Base-by-base conservation (phyloP, 1,140 invertebrate genomes). In the Nautilus pompilius region DNA sequence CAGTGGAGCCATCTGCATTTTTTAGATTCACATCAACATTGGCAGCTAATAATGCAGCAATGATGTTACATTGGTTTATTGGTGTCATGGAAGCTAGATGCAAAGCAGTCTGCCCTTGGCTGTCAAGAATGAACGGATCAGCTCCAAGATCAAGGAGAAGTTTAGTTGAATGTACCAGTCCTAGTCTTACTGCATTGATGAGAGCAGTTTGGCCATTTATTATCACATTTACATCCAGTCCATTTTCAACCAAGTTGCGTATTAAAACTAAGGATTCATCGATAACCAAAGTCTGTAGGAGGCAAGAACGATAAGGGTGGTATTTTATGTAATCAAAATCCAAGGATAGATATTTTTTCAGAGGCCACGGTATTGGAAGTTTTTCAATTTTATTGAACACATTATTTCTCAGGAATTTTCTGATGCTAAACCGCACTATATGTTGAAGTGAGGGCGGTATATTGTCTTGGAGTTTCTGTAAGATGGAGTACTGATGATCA, bases 301-400 rank as follows among this genome's bases (percentile, higher is more conserved):
- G 28, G 30, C 28, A 46, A 6, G 20, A 10, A 24, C 26, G 26
- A 2, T 55, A 4, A 4, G 60, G 60, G 29, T 62, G 24, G 5
- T 29, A n/a, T n/a, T 22, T 46, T 5, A 34, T 32, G 2, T 36
- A n/a, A 30, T 41, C 36, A 26, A 54, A 55, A 13, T 51, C 26
- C 17, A 55, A 56, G 20, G 60, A 30, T 17, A 62, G n/a, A 56
- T 34, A 62, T 22, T 30, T 46, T 32, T 56, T 62, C 10, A 55
- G 10, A 22, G 33, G 10, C n/a, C 34, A 34, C 8, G 60, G 17
- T 5, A 62, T 3, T 15, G 51, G 34, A 6, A 62, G 34, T 3
- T 1, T 8, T n/a, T 24, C 4, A 22, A 62, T 55, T 28, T 22
- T 29, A 29, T 30, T 29, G 22, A 62, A 3, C 10, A 56, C 24